These are phyloP conservation scores for Balearica regulorum DNA, from an alignment of 2,797 vertebrate genomes.

Conservation along the genomic window DNA sequence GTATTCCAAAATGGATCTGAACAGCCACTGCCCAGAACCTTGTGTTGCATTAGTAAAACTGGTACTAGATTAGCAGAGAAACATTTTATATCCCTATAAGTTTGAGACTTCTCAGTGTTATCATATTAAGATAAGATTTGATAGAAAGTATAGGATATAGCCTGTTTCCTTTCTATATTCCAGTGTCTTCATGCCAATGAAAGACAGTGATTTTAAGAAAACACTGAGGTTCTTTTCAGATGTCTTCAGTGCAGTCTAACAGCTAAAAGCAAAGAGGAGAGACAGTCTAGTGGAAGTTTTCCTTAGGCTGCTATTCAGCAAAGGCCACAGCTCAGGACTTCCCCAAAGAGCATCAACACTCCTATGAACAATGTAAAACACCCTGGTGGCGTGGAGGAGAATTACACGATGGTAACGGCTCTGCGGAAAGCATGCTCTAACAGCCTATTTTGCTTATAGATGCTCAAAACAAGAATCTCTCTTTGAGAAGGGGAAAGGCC, in stretches of 20 bases:
- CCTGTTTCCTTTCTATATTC: neutral
- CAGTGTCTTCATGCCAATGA: neutral
- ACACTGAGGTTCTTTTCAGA: neutral
- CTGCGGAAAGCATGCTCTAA: neutral
- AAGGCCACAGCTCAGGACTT: neutral
- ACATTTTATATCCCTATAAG: neutral
- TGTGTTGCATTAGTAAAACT: neutral
- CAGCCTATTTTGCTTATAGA: neutral
- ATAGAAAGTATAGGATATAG: neutral
- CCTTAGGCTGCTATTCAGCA: neutral
- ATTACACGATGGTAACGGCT: neutral
- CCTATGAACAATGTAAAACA: neutral
- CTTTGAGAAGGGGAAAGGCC: slow-evolving; percentile 1
- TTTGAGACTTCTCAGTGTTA: neutral
- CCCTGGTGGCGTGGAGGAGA: neutral
- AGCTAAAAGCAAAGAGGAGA: neutral
- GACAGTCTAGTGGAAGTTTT: neutral
- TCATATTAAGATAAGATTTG: neutral
- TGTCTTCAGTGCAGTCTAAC: neutral
- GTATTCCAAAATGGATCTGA: neutral
- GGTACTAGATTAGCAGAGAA: neutral
- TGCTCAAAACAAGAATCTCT: neutral
- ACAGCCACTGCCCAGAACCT: neutral
- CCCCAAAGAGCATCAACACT: neutral
- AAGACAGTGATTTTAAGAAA: neutral